Evolutionary conservation across 2,797 vertebrate species (phyloP).

Genomic region (Pteronotus mesoamericanus): DNA sequence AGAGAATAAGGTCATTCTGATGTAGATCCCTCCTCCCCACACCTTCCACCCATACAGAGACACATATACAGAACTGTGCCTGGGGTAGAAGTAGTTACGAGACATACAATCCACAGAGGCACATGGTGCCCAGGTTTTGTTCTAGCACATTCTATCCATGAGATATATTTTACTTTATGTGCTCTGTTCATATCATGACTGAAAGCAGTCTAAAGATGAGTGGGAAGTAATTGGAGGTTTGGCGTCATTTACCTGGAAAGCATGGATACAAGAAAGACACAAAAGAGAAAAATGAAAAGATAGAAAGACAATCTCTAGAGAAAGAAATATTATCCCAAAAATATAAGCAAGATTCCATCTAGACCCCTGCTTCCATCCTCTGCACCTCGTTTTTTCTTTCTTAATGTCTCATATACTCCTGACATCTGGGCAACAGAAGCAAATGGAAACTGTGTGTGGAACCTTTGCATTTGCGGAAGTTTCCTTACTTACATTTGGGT

Average conservation of each 20-base stretch:
- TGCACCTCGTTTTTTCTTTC: not conserved
- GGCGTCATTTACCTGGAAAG: not conserved
- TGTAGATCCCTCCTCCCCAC: not conserved
- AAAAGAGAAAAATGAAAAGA: slow-evolving; percentile 9
- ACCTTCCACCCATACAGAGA: not conserved
- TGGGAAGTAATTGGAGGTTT: not conserved
- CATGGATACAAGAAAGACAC: not conserved
- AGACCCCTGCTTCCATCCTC: not conserved
- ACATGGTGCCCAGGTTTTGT: not conserved
- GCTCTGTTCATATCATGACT: not conserved
- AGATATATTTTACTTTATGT: not conserved
- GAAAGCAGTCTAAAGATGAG: not conserved
- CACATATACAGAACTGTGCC: not conserved
- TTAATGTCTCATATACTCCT: not conserved
- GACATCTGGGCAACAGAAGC: not conserved
- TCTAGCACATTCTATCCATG: not conserved
- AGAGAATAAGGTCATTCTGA: not conserved
- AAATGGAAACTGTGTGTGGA: not conserved
- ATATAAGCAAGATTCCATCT: not conserved
- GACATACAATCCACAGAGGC: not conserved
- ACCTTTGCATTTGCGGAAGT: not conserved
- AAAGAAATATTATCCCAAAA: not conserved
- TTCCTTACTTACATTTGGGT: not conserved
- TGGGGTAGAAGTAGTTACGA: not conserved
- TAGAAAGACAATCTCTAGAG: not conserved